phyloP scores from a whole-genome alignment of 1,140 invertebrate genomes.

The Pseudomyrmex flavicornis region DNA sequence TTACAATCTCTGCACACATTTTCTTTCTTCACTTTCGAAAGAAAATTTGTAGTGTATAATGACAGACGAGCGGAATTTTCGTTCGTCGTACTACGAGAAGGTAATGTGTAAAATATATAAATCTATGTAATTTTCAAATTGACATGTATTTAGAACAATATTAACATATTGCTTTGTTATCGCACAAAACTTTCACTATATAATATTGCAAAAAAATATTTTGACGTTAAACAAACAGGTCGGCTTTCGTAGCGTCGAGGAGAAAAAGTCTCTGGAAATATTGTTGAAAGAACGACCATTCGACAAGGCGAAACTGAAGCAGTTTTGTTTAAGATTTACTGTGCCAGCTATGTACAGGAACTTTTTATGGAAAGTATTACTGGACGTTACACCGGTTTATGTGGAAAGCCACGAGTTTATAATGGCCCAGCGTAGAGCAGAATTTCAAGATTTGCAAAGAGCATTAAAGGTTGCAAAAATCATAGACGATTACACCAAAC shows the following conservation, averaged over 20 bases:
- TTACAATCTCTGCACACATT: not conserved
- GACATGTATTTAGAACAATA: too few relatives aligned
- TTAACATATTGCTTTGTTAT: too few relatives aligned
- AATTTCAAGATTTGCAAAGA: slow-evolving; percentile 91
- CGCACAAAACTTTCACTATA: too few relatives aligned
- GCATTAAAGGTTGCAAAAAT: slow-evolving; percentile 89
- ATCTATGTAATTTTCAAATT: not conserved
- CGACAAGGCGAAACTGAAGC: slow-evolving; percentile 92
- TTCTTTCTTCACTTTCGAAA: not conserved
- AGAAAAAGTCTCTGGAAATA: slow-evolving; percentile 97
- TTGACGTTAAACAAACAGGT: slow-evolving; percentile 84
- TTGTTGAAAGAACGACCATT: slow-evolving; percentile 94
- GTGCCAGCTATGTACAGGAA: slow-evolving; percentile 93
- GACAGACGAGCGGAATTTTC: slow-evolving; percentile 93
- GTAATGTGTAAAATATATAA: slow-evolving; percentile 76
- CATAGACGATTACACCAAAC: slow-evolving; percentile 86
- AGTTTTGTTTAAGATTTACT: slow-evolving; percentile 93
- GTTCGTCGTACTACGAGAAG: slow-evolving; percentile 95
- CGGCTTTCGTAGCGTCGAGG: slow-evolving; percentile 95
- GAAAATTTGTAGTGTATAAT: slow-evolving; percentile 64
- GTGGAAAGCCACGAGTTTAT: slow-evolving; percentile 91
- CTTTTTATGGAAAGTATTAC: slow-evolving; percentile 93
- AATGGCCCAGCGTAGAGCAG: slow-evolving; percentile 88
- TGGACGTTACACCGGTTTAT: slow-evolving; percentile 91
- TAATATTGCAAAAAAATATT: not conserved